Evolutionary conservation across 2,888 invertebrate genomes (phyloP).

Genomic region (Malthinus seriepunctatus): DNA sequence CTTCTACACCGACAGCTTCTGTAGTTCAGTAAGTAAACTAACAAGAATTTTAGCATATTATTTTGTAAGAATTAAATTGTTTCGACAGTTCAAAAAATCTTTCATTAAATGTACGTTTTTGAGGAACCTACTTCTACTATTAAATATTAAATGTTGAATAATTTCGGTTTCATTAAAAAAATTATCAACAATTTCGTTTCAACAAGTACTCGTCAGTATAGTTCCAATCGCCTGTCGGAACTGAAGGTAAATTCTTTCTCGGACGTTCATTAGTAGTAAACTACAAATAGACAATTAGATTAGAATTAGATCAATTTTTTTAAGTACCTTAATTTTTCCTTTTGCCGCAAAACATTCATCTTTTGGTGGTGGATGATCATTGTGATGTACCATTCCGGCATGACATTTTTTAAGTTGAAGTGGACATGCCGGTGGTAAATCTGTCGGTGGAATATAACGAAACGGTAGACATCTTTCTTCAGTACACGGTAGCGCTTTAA

Average conservation of each 20-base stretch:
- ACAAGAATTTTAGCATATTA: too few species aligned
- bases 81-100: not conserved
- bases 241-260: not conserved
- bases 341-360: not conserved
- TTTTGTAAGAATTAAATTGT: too few species aligned
- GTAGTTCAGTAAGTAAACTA: not conserved
- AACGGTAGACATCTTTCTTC: not conserved
- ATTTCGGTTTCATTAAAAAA: too few species aligned
- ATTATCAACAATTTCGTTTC: too few species aligned
- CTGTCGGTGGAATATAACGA: not conserved
- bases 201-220: not conserved
- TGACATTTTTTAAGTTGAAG: not conserved
- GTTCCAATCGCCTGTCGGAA: slow-evolving; percentile 9
- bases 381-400: not conserved
- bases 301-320: not conserved
- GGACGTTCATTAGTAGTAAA: slow-evolving; percentile 2
- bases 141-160: not conserved
- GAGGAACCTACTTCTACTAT: not conserved
- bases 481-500: not conserved
- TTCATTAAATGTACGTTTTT: not conserved
- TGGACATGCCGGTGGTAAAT: not conserved
- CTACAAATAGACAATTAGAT: not conserved
- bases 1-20: slow-evolving; percentile 27
- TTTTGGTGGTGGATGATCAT: not conserved
- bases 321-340: not conserved